Evolutionary conservation across 2,888 invertebrate species (phyloP).

Genomic region (Caenorhabditis virilis): DNA sequence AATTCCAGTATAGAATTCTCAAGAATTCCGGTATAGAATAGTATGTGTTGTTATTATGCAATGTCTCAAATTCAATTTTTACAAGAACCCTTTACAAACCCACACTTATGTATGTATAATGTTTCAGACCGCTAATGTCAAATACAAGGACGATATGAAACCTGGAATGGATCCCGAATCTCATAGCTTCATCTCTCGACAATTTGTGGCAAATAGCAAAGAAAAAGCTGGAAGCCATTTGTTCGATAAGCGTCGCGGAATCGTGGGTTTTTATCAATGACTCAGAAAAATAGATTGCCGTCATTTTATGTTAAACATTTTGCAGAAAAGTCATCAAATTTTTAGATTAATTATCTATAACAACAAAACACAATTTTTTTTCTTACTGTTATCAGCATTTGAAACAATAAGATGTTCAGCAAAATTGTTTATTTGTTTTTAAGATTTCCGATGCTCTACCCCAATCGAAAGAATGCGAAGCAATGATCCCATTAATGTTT

Average conservation of each 20-base stretch:
- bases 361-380: no score
- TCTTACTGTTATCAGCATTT: no score
- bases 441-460: constrained; percentile 33
- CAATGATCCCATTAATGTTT: constrained; percentile 51
- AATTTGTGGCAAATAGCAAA: constrained; percentile 55
- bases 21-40: no score
- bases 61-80: not conserved
- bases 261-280: constrained; percentile 20
- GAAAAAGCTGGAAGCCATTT: constrained; percentile 60
- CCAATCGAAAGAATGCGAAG: constrained; percentile 40
- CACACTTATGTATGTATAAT: not conserved
- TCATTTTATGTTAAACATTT: not conserved
- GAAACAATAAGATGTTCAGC: no score
- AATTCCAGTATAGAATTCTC: no score
- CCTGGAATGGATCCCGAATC: constrained; percentile 56
- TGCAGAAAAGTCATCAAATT: not conserved
- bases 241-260: constrained; percentile 50
- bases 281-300: constrained; percentile 1
- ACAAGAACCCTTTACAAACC: not conserved
- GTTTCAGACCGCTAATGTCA: constrained; percentile 55
- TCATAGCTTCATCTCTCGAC: constrained; percentile 57
- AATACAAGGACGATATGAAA: constrained; percentile 50
- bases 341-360: no score
- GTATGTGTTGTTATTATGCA: no score
- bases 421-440: no score